A percentile compares a stretch with the other conserved stretches of the same genome.
Conservation (phyloP, 2,797 vertebrate species). For the Thunnus albacares region DNA sequence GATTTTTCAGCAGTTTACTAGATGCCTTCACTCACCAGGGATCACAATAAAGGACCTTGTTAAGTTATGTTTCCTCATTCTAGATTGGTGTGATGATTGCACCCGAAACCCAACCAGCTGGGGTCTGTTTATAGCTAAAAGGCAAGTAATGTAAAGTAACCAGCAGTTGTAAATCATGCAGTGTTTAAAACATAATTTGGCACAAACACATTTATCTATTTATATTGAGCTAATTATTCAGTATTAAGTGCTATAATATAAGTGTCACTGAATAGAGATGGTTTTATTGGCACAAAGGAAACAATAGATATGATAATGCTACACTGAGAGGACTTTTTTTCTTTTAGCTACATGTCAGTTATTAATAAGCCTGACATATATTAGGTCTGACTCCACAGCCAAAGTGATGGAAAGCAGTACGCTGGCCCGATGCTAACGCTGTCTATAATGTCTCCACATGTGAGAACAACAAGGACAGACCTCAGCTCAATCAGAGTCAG, state of each 20-base stretch:
- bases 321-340: slow-evolving; percentile 8
- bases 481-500: slow-evolving; percentile 47
- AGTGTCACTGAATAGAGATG: slow-evolving; percentile 29
- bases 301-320: slow-evolving; percentile 12
- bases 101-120: slow-evolving; percentile 46
- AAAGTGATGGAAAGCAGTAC: slow-evolving; percentile 4
- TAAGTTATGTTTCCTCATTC: slow-evolving; percentile 56
- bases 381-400: not conserved
- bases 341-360: slow-evolving; percentile 5
- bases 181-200: slow-evolving; percentile 61
- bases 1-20: slow-evolving; percentile 60
- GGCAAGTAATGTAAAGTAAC: slow-evolving; percentile 23
- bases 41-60: slow-evolving; percentile 61
- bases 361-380: slow-evolving; percentile 5
- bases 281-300: slow-evolving; percentile 38
- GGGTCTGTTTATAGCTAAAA: slow-evolving; percentile 57
- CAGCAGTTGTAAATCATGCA: slow-evolving; percentile 49
- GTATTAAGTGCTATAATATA: slow-evolving; percentile 38
- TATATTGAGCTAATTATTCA: slow-evolving; percentile 48
- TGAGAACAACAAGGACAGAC: slow-evolving; percentile 55
- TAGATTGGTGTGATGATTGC: slow-evolving; percentile 59
- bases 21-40: slow-evolving; percentile 57
- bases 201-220: slow-evolving; percentile 48
- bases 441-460: slow-evolving; percentile 29
- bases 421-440: slow-evolving; percentile 3